Base-by-base conservation (phyloP, 2,113 vertebrate genomes). In the Gadus macrocephalus region DNA sequence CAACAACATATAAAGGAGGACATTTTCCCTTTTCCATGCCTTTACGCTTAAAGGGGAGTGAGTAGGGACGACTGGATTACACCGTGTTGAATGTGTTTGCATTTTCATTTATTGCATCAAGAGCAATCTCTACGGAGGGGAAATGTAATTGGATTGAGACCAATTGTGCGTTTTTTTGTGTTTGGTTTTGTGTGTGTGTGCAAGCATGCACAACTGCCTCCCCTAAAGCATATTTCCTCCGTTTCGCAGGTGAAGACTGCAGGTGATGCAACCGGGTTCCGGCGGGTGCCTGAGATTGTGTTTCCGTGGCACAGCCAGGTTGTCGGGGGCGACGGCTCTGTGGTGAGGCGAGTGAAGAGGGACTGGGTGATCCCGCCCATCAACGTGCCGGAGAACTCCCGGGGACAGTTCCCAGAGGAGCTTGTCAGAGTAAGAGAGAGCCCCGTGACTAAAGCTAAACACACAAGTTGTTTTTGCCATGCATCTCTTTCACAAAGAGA, bases 321-420 rank as follows among this genome's bases (percentile, higher is more conserved):
- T 81, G 89, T 86, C 78, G 90, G 91, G 87, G 90, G 93, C 38
- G 90, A 89, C 78, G 91, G 94, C 62, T 84, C 87, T 80, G 86
- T 98, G 80, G 86, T 98, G 62, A 94, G 93, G 82, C 93, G 97
- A 56, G 93, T 95, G 86, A 99, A 98, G 91, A 96, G 97, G 89
- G 97, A 98, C 88, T 99, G 97, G 97, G 97, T 99, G 90, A 99
- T 99, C 86, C 97, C 97, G 65, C 96, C 96, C 64, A 96, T 98
- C 93, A 98, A 97, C 77, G 92, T 99, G 71, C 95, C 96, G 1
- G 96, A 99, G 89, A 99, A 99, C 88, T 96, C 95, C 56, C 89
- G 95, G 89, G 96, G 96, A 83, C 94, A 95, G 71, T 99, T 98
- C 91, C 97, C 97, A 8, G 95, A 97, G 83, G 96, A 98, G 81